phyloP scores from a whole-genome alignment of 2,888 invertebrate genomes.

The Carabus problematicus region DNA sequence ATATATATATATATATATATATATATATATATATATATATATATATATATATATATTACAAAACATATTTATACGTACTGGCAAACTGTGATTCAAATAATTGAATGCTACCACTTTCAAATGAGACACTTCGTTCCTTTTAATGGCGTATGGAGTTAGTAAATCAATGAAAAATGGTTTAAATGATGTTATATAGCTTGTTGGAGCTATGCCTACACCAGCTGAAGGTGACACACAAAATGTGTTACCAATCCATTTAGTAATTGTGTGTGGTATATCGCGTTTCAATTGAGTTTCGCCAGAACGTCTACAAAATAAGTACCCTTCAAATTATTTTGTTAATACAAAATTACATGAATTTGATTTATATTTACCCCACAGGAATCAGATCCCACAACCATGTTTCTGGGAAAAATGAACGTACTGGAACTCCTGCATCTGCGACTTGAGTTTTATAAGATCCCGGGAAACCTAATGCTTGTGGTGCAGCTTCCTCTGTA shows the following conservation, averaged over 20 bases:
- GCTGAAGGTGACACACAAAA: conserved; percentile 62
- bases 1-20: neutral
- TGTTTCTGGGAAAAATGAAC: conserved; percentile 66
- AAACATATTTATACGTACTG: conserved; percentile 61
- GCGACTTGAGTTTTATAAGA: conserved; percentile 9
- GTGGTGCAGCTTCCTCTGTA: neutral
- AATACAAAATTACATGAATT: neutral
- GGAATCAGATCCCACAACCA: conserved; percentile 72
- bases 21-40: conserved; percentile 12
- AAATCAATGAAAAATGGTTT: conserved; percentile 80
- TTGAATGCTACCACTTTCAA: conserved; percentile 75
- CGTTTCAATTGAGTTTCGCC: conserved; percentile 57
- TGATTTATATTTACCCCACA: conserved; percentile 54
- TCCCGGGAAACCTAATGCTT: neutral
- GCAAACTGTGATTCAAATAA: conserved; percentile 72
- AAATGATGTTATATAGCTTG: conserved; percentile 61
- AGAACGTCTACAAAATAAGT: conserved; percentile 52
- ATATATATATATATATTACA: neutral
- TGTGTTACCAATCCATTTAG: conserved; percentile 67
- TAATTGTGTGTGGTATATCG: conserved; percentile 67
- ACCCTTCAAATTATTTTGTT: neutral
- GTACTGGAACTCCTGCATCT: conserved; percentile 49
- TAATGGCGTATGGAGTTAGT: conserved; percentile 70
- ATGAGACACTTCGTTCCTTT: conserved; percentile 70
- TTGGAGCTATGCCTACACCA: conserved; percentile 53